A percentile compares a stretch with the other conserved stretches of the same genome.
Conservation (phyloP, 2,888 invertebrate species). For the Pyrrhosoma nymphula region DNA sequence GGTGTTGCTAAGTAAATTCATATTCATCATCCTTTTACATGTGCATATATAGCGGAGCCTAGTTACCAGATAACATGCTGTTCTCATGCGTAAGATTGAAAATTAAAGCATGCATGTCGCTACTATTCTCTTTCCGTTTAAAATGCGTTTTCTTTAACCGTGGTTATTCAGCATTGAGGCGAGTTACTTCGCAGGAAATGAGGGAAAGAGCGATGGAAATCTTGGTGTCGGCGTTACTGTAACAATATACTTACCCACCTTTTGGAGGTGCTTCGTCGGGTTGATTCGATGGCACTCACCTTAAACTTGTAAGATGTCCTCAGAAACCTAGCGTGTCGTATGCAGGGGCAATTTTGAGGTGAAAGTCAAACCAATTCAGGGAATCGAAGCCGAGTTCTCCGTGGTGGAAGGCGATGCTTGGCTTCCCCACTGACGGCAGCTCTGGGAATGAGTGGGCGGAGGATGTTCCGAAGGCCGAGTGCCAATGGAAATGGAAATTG, state of each 20-base stretch:
- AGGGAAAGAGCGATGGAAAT: not conserved
- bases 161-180: too few relatives aligned
- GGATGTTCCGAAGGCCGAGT: not conserved
- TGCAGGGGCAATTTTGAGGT: conserved; percentile 23
- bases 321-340: not conserved
- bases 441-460: too few relatives aligned
- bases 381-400: not conserved
- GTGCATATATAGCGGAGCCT: too few relatives aligned
- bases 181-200: not conserved
- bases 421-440: not conserved
- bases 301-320: not conserved
- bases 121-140: too few relatives aligned
- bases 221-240: not conserved
- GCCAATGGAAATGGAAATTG: not conserved
- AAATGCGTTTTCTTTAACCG: too few relatives aligned
- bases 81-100: too few relatives aligned
- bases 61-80: too few relatives aligned
- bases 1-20: too few relatives aligned
- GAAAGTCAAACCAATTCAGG: not conserved
- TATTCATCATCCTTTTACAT: too few relatives aligned
- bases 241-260: not conserved
- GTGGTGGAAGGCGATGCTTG: not conserved
- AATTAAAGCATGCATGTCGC: too few relatives aligned
- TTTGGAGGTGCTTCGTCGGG: not conserved
- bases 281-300: not conserved